A percentile compares a stretch with the other conserved stretches of the same genome.
Evolutionary conservation across 64 coral and sea anemone species (phyloP).

Genomic region (Pachyseris speciosa): DNA sequence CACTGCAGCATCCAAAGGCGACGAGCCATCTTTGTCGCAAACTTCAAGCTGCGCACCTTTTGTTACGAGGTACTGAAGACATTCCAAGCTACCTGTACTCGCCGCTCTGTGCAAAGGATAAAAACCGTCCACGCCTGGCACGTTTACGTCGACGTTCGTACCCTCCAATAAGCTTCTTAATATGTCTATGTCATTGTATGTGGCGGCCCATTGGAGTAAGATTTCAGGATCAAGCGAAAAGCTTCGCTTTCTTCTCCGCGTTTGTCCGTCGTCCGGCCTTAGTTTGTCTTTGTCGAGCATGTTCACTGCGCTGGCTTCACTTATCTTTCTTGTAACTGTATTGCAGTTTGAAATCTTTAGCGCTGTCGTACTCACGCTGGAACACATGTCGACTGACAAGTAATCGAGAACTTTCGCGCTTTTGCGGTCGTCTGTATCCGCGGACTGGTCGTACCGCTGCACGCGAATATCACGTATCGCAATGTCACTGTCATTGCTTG

Average conservation of each 20-base stretch:
- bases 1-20: conserved; percentile 77
- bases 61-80: conserved; percentile 70
- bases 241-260: conserved; percentile 58
- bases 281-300: neutral
- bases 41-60: conserved; percentile 78
- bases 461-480: neutral
- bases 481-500: neutral
- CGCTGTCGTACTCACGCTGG: neutral
- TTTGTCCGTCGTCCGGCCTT: neutral
- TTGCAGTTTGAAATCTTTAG: neutral
- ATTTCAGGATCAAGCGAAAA: conserved; percentile 78
- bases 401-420: neutral
- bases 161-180: conserved; percentile 65
- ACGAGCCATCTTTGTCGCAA: conserved; percentile 69
- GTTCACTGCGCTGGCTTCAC: neutral
- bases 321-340: neutral
- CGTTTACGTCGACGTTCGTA: conserved; percentile 59
- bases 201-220: conserved; percentile 80
- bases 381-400: neutral
- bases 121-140: conserved; percentile 74
- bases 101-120: conserved; percentile 85
- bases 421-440: neutral
- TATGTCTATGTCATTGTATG: conserved; percentile 75
- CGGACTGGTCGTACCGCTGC: neutral
- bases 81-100: conserved; percentile 75